Conservation (phyloP, 2,113 vertebrate genomes). For the Corvus hawaiiensis region DNA sequence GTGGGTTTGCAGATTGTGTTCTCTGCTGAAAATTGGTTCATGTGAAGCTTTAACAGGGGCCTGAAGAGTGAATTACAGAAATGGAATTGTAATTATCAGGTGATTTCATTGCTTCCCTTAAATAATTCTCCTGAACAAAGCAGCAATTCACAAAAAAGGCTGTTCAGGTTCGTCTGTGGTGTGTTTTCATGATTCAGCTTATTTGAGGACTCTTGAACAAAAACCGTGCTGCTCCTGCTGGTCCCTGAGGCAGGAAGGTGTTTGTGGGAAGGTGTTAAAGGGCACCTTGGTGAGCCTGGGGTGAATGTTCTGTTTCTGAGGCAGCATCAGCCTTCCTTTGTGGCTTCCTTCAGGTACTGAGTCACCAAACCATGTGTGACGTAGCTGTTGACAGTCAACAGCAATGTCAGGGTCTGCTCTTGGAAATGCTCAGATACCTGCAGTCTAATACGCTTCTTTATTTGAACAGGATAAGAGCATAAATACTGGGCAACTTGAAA, state of each 20-base stretch:
- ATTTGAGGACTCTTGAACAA: not conserved
- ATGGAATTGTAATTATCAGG: not conserved
- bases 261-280: not conserved
- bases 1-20: not conserved
- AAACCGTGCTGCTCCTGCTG: not conserved
- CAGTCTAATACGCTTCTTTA: not conserved
- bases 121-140: not conserved
- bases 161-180: rapidly evolving
- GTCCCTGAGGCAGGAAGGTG: not conserved
- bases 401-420: not conserved
- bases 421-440: not conserved
- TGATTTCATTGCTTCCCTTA: not conserved
- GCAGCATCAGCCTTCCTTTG: not conserved
- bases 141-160: not conserved
- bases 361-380: rapidly evolving
- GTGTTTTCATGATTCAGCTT: not conserved
- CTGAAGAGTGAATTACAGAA: not conserved
- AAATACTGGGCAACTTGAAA: not conserved
- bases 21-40: not conserved
- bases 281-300: not conserved
- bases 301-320: not conserved
- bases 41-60: not conserved
- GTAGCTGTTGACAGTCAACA: not conserved
- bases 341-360: not conserved
- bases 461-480: not conserved